A percentile compares a stretch with the other conserved stretches of the same genome.
Evolutionary conservation across 1,140 invertebrate species (phyloP).

Genomic region (Drosophila seguyi): DNA sequence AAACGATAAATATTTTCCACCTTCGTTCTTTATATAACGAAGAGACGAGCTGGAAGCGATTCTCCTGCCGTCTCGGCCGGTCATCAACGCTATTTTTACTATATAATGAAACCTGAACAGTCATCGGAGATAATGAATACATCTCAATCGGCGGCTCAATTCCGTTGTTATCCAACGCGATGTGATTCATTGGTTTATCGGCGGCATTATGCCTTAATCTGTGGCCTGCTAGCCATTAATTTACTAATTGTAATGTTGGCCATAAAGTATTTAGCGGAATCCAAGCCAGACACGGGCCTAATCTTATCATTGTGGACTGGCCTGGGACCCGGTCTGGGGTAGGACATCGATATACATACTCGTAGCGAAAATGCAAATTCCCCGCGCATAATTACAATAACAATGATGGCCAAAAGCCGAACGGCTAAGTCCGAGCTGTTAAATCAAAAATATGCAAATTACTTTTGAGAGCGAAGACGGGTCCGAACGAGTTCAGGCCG

Average conservation of each 20-base stretch:
- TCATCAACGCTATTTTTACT: conserved; percentile 45
- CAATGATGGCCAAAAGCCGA: conserved; percentile 59
- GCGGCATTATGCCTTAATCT: conserved; percentile 58
- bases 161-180: conserved; percentile 39
- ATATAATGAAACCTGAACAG: conserved; percentile 62
- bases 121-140: conserved; percentile 75
- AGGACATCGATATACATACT: conserved; percentile 49
- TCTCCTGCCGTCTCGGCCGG: conserved; percentile 14
- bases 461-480: conserved; percentile 50
- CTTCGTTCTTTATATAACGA: conserved; percentile 36
- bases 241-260: conserved; percentile 64
- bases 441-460: conserved; percentile 84
- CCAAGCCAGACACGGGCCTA: conserved; percentile 13
- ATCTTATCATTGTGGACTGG: conserved; percentile 56
- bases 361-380: conserved; percentile 66
- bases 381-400: conserved; percentile 72
- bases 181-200: conserved; percentile 62
- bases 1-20: conserved; percentile 48
- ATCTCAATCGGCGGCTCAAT: conserved; percentile 31
- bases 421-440: conserved; percentile 70
- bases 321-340: conserved; percentile 33
- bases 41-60: conserved; percentile 1
- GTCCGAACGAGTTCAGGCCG: conserved; percentile 34
- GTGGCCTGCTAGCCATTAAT: conserved; percentile 41
- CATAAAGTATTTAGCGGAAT: conserved; percentile 56